A percentile compares a stretch with the other conserved stretches of the same genome.
These are phyloP conservation scores for Chiridota heheva DNA, from an alignment of 35 echinoderm and acorn worm genomes.

Conservation along the genomic window DNA sequence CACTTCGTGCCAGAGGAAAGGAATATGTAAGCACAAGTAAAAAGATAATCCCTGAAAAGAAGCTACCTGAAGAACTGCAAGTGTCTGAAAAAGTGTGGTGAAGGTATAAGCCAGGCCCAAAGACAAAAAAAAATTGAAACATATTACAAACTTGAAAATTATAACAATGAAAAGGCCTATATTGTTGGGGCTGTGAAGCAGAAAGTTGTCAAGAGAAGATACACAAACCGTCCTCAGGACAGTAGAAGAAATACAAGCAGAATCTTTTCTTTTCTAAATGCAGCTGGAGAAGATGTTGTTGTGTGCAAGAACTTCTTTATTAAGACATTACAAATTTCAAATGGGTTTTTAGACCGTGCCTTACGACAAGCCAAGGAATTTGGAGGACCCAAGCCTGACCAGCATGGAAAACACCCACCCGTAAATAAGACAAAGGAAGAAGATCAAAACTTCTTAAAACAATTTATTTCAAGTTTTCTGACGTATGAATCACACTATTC, in stretches of 20 bases:
- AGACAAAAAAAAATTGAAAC: not conserved
- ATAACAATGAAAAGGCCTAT: constrained; percentile 14
- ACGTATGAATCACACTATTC: not conserved
- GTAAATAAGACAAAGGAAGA: not conserved
- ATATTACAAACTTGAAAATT: not conserved
- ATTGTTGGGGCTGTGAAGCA: constrained; percentile 11
- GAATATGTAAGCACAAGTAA: not conserved
- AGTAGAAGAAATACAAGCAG: not conserved
- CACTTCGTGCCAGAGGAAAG: too few species aligned
- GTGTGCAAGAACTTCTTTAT: constrained; percentile 3
- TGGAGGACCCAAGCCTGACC: not conserved
- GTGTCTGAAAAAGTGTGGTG: not conserved
- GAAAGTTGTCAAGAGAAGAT: not conserved
- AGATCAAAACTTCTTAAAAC: not conserved
- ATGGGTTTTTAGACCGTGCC: not conserved
- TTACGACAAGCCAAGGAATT: not conserved
- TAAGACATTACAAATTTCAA: constrained; percentile 1
- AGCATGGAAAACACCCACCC: not conserved
- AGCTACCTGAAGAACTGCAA: not conserved
- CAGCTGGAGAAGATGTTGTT: not conserved
- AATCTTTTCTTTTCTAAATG: not conserved
- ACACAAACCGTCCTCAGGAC: not conserved
- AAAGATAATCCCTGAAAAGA: not conserved
- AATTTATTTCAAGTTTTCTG: not conserved
- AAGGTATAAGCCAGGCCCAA: not conserved